A percentile compares a stretch with the other conserved stretches of the same genome.
Evolutionary conservation across 2,888 invertebrate species (phyloP).

Genomic region (Malacosoma neustria): DNA sequence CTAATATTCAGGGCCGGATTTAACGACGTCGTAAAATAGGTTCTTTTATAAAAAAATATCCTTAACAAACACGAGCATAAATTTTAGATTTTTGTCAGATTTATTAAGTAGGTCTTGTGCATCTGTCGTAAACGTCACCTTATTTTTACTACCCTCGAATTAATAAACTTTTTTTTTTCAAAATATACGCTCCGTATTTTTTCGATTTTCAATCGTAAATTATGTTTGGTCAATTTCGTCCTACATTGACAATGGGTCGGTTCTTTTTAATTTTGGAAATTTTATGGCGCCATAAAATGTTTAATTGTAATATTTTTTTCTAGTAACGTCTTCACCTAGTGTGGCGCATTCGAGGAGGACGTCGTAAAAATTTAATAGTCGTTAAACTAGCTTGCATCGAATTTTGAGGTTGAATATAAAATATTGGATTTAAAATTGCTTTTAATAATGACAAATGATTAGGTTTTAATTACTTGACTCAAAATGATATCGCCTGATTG

Average conservation of each 20-base stretch:
- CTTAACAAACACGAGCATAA: slow-evolving; percentile 49
- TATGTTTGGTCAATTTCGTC: slow-evolving; percentile 19
- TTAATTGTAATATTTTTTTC: slow-evolving; percentile 20
- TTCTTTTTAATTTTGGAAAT: slow-evolving; percentile 24
- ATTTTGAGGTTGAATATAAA: background rate
- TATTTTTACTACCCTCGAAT: slow-evolving; percentile 58
- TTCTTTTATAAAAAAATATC: slow-evolving; percentile 31
- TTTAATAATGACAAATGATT: background rate
- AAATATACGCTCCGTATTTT: slow-evolving; percentile 40
- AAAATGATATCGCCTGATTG: no score
- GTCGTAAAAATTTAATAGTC: slow-evolving; percentile 15
- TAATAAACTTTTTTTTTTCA: slow-evolving; percentile 43
- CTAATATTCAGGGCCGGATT: slow-evolving; percentile 29
- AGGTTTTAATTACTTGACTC: slow-evolving; percentile 11
- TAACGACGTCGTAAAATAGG: slow-evolving; percentile 39
- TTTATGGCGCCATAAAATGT: slow-evolving; percentile 15
- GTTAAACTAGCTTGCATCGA: slow-evolving; percentile 10
- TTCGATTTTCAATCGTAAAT: slow-evolving; percentile 33
- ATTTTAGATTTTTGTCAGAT: slow-evolving; percentile 63
- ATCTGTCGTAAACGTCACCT: slow-evolving; percentile 67
- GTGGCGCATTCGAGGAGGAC: slow-evolving; percentile 7
- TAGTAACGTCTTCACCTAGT: slow-evolving; percentile 15
- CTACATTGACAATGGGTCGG: slow-evolving; percentile 15
- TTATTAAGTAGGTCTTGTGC: slow-evolving; percentile 65
- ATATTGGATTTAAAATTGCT: slow-evolving; percentile 3